These are phyloP conservation scores for Ichneumoninae sp. DNA, from an alignment of 2,888 invertebrate genomes.

Conservation along the genomic window DNA sequence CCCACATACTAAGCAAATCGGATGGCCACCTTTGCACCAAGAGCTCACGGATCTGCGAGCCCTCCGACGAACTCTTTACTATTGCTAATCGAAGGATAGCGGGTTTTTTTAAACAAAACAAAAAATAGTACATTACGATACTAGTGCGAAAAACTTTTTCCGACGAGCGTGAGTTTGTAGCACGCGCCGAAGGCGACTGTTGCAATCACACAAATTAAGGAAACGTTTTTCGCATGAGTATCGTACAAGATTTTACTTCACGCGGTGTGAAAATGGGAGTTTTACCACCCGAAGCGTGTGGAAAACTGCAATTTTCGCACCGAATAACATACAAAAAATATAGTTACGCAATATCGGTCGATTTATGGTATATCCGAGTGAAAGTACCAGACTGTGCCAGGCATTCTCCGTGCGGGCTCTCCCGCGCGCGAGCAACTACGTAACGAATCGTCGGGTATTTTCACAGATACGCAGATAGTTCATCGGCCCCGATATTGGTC, in stretches of 20 bases:
- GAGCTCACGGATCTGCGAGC: not conserved
- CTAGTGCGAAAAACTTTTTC: too few species aligned
- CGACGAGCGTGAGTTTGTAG: too few species aligned
- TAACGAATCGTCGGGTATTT: constrained; percentile 9
- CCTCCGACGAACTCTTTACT: not conserved
- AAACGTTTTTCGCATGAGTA: too few species aligned
- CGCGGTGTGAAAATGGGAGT: too few species aligned
- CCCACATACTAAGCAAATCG: constrained; percentile 22
- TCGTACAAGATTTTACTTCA: too few species aligned
- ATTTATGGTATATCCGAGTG: not conserved
- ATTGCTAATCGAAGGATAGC: not conserved
- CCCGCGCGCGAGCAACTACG: not conserved
- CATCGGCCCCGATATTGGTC: constrained; percentile 26
- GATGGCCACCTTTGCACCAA: constrained; percentile 2
- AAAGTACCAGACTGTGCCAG: constrained; percentile 14
- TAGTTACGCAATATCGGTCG: not conserved
- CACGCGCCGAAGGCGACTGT: too few species aligned
- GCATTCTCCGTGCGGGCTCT: not conserved
- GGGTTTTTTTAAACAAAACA: not conserved
- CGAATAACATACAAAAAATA: not conserved
- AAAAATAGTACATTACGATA: too few species aligned
- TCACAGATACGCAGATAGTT: constrained; percentile 7
- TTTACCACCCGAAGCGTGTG: too few species aligned
- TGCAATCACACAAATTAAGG: too few species aligned
- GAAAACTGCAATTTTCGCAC: too few species aligned